Percentiles rank a stretch among this genome's conserved stretches.
Evolutionary conservation across 2,113 vertebrate species (phyloP).

Genomic region (Protobothrops mucrosquamatus): DNA sequence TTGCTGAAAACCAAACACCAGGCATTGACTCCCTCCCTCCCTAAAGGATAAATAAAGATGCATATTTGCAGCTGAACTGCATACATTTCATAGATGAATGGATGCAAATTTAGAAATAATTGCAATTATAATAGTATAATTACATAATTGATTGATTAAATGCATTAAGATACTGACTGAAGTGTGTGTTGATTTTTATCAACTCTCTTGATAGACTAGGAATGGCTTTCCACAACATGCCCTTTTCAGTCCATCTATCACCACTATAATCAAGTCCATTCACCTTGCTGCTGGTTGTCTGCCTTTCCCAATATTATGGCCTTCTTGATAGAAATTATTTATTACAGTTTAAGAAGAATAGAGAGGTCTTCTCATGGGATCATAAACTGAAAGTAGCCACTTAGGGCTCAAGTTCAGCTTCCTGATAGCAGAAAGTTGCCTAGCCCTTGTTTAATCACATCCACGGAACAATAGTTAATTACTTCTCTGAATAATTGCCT

Average conservation of each 20-base stretch:
- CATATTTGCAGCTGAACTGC: background rate
- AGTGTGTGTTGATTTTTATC: background rate
- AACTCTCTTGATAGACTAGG: background rate
- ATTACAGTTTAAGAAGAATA: background rate
- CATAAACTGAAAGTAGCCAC: background rate
- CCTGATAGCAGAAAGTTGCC: background rate
- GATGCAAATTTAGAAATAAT: background rate
- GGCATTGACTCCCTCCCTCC: background rate
- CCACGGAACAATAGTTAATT: background rate
- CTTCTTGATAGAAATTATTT: background rate
- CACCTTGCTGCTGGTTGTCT: background rate
- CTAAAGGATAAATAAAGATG: background rate
- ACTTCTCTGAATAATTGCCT: background rate
- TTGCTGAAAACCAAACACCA: background rate
- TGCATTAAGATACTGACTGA: background rate
- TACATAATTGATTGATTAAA: background rate
- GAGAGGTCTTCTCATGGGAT: background rate
- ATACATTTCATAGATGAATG: background rate
- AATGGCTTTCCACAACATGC: background rate
- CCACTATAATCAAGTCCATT: background rate
- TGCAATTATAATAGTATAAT: background rate
- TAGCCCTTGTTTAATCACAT: background rate
- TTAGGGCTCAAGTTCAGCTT: background rate
- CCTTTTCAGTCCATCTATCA: background rate
- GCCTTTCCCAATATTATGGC: background rate